Evolutionary conservation across 2,113 vertebrate genomes (phyloP).

Genomic region (Bothrops jararaca): DNA sequence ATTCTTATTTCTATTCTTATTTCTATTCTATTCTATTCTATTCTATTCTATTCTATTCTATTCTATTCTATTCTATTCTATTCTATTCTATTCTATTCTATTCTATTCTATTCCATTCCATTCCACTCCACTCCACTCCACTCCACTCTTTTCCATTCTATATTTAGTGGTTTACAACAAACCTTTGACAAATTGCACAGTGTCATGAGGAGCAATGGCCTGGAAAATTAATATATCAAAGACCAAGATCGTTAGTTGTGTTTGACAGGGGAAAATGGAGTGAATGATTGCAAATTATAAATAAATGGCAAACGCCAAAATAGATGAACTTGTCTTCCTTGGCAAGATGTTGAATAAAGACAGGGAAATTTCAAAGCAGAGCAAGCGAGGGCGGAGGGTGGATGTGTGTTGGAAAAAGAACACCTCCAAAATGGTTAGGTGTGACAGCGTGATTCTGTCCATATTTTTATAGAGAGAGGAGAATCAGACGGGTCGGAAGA

Average conservation of each 20-base stretch:
- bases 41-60: too few species aligned
- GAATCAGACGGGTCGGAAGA: not conserved
- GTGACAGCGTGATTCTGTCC: not conserved
- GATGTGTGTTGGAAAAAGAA: not conserved
- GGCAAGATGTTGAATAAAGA: not conserved
- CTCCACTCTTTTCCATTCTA: too few species aligned
- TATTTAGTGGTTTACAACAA: not conserved
- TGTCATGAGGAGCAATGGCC: not conserved
- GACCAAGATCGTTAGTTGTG: not conserved
- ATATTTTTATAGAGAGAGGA: not conserved
- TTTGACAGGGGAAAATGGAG: not conserved
- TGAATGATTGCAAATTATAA: not conserved
- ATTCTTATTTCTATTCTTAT: too few species aligned
- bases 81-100: too few species aligned
- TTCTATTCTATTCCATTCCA: too few species aligned
- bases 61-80: too few species aligned
- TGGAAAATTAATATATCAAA: not conserved
- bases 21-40: too few species aligned
- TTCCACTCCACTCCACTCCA: too few species aligned
- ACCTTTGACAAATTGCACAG: too few species aligned
- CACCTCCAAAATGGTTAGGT: not conserved
- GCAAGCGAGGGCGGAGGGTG: not conserved
- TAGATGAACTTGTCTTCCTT: not conserved
- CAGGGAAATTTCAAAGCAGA: not conserved
- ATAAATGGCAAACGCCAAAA: not conserved